Conservation (phyloP, 2,888 invertebrate genomes). For the Flexamia atlantica region DNA sequence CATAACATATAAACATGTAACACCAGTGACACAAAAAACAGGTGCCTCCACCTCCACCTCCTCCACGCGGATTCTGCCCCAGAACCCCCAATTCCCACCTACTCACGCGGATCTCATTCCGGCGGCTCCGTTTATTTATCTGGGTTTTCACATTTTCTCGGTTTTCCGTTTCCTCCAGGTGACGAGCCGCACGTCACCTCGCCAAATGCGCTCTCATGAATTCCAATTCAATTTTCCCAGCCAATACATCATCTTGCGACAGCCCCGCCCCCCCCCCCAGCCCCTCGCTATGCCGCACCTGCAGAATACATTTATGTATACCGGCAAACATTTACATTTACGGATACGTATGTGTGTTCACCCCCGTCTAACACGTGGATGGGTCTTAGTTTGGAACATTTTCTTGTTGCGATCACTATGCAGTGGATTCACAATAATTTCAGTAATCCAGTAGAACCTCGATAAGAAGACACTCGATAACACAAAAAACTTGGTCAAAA, state of each 20-base stretch:
- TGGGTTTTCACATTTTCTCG: constrained; percentile 30
- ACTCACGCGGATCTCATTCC: constrained; percentile 27
- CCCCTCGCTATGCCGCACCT: background rate
- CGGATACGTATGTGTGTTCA: background rate
- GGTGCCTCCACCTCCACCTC: too few relatives aligned
- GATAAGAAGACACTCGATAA: too few relatives aligned
- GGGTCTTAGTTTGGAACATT: background rate
- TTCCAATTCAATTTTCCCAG: constrained; percentile 56
- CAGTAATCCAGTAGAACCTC: too few relatives aligned
- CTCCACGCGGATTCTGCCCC: background rate
- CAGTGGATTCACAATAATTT: too few relatives aligned
- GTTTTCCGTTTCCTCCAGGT: constrained; percentile 28
- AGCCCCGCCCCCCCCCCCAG: background rate
- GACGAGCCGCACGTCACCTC: constrained; percentile 46
- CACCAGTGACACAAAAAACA: too few relatives aligned
- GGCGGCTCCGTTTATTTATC: constrained; percentile 26
- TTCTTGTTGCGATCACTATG: too few relatives aligned
- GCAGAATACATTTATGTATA: constrained; percentile 33
- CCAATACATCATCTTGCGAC: constrained; percentile 52
- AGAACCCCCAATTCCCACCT: background rate
- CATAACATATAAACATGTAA: too few relatives aligned
- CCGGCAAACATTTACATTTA: constrained; percentile 37
- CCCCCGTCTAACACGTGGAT: background rate
- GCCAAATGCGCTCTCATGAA: constrained; percentile 53
- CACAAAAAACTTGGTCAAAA: too few relatives aligned